Evolutionary conservation across 2,797 vertebrate genomes (phyloP), one percentile per base, ranked within the genome.

Genomic region (Cirrhinus molitorella): DNA sequence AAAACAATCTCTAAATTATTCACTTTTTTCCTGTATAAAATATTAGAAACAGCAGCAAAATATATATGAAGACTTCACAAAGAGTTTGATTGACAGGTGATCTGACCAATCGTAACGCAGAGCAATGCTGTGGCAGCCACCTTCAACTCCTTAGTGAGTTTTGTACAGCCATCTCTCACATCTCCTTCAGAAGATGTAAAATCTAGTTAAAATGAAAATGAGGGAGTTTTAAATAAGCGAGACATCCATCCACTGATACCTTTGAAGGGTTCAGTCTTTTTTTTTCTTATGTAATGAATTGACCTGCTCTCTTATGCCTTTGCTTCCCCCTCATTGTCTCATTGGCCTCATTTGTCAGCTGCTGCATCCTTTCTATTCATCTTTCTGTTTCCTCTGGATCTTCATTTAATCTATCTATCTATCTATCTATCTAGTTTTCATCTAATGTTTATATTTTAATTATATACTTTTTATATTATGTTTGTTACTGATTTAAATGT

Each of bases 221-320:
- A 13, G 47, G 16, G 14, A 4, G n/a, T 16, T 45, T 70, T 16
- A 25, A 25, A 45, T 70, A 45, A 45, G 1, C 9, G 1, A 53
- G 43, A 45, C 37, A 43, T 68, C 37, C 21, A 68, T 43, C 66
- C 63, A 37, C 63, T 21, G 63, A 45, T 21, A n/a, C 13, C 13
- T 70, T 70, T 45, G 40, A 68, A 45, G n/a, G n/a, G 13, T 9
- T 40, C 31, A 37, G 63, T 66, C 17, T n/a, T 67, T 67, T 59
- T 68, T 66, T 17, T n/a, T n/a, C 34, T 66, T 37, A 66, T 67
- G 19, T 37, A 43, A 43, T 68, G 66, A 68, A 68, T 23, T 43
- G 65, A 67, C 21, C 34, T 65, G 63, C 34, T 67, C 65, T 66
- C 34, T 66, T 6, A 66, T 66, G 21, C 65, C 21, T 11, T 37